A percentile compares a stretch with the other conserved stretches of the same genome.
These are phyloP conservation scores for Lasioglossum malachurum DNA, from an alignment of 2,888 invertebrate species.

Conservation along the genomic window DNA sequence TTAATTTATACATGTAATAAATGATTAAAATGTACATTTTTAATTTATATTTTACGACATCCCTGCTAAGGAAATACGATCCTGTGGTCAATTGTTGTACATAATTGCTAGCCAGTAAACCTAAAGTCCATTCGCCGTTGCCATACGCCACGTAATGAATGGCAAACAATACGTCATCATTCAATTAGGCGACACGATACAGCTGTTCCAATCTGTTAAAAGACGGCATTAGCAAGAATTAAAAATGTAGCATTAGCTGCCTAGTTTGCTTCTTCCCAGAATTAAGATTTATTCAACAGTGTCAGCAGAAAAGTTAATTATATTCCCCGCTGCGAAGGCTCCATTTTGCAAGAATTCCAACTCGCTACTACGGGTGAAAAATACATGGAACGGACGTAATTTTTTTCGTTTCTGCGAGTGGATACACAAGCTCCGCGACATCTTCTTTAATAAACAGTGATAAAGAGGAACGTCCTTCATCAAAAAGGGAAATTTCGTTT, in stretches of 20 bases:
- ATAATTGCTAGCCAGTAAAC: background rate
- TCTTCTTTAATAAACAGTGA: conserved; percentile 14
- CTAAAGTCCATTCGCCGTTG: background rate
- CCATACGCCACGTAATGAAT: background rate
- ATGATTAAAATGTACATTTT: background rate
- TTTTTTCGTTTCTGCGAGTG: conserved; percentile 6
- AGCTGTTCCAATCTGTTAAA: background rate
- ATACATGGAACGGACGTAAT: conserved; percentile 1
- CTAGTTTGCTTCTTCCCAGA: background rate
- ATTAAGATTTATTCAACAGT: conserved; percentile 16
- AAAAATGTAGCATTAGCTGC: background rate
- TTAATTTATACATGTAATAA: too few species aligned
- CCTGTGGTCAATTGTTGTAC: background rate
- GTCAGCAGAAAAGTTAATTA: conserved; percentile 13
- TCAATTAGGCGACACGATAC: background rate
- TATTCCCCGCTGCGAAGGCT: background rate
- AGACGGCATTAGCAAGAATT: background rate
- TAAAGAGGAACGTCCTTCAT: background rate
- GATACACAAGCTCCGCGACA: background rate
- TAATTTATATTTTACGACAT: background rate
- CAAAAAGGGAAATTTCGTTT: background rate
- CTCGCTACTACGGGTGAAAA: background rate
- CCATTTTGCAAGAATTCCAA: conserved; percentile 14
- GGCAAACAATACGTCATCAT: background rate
- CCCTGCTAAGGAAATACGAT: too few species aligned